Conservation (phyloP, 1,140 invertebrate genomes). For the Dendroctonus valens region DNA sequence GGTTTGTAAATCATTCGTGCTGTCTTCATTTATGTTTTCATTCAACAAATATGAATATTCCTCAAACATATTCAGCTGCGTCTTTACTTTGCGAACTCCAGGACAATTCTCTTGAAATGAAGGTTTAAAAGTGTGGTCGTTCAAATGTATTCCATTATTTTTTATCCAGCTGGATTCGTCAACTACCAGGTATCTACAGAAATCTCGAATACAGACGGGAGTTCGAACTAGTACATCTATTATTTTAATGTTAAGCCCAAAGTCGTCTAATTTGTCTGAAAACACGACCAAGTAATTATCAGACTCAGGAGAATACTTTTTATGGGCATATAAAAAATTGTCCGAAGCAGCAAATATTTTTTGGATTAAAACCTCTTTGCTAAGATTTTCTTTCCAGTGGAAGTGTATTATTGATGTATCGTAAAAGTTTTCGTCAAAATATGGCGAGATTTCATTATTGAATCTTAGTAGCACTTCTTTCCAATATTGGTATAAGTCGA, state of each 20-base stretch:
- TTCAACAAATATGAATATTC: conserved; percentile 34
- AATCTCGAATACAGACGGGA: conserved; percentile 39
- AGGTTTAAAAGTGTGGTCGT: conserved; percentile 15
- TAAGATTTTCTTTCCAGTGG: conserved; percentile 35
- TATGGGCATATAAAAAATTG: conserved; percentile 25
- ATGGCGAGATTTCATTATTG: background rate
- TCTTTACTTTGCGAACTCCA: conserved; percentile 26
- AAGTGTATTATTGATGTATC: conserved; percentile 29
- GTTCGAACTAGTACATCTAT: conserved; percentile 31
- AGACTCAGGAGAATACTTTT: conserved; percentile 33
- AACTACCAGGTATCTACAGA: conserved; percentile 34
- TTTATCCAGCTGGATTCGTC: conserved; percentile 33
- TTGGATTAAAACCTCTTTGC: conserved; percentile 31
- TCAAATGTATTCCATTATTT: conserved; percentile 17
- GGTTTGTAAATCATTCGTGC: background rate
- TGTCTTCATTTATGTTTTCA: conserved; percentile 15
- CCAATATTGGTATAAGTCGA: conserved; percentile 12
- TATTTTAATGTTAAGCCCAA: conserved; percentile 35
- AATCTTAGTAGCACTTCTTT: conserved; percentile 7
- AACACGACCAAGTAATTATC: conserved; percentile 34
- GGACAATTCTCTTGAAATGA: conserved; percentile 26
- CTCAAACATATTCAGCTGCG: conserved; percentile 28
- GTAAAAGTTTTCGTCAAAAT: conserved; percentile 25
- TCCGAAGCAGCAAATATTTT: conserved; percentile 28
- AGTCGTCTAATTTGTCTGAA: conserved; percentile 36